Evolutionary conservation across 1,140 invertebrate genomes (phyloP).

Genomic region (Stegodyphus dumicola): DNA sequence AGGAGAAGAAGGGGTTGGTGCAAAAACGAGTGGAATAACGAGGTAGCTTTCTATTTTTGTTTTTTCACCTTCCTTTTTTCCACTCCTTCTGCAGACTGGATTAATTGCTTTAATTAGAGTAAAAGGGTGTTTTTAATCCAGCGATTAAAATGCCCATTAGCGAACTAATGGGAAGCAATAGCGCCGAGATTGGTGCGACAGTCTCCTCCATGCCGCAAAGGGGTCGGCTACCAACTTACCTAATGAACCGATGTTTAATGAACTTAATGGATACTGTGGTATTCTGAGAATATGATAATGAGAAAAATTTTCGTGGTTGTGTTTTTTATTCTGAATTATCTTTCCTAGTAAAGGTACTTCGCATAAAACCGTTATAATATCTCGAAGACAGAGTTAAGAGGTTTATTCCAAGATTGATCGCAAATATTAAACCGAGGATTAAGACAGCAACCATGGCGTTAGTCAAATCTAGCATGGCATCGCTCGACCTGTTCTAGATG

Average conservation of each 20-base stretch:
- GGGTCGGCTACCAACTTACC: slow-evolving; percentile 47
- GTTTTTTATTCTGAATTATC: neutral
- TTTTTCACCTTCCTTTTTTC: slow-evolving; percentile 27
- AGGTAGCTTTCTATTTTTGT: slow-evolving; percentile 5
- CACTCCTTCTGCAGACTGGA: slow-evolving; percentile 14
- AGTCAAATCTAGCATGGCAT: no score
- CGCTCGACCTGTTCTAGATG: no score
- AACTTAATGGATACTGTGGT: slow-evolving; percentile 50
- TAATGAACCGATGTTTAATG: slow-evolving; percentile 44
- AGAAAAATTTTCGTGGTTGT: neutral
- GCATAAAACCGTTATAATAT: no score
- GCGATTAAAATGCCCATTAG: slow-evolving; percentile 58
- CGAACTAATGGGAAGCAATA: slow-evolving; percentile 51
- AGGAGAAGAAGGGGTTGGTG: neutral
- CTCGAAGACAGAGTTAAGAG: no score
- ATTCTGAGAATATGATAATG: slow-evolving; percentile 3
- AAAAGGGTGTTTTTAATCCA: slow-evolving; percentile 61
- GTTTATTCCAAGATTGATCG: no score
- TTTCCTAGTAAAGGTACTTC: no score
- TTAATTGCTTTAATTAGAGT: slow-evolving; percentile 61
- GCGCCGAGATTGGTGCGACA: slow-evolving; percentile 41
- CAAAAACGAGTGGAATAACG: slow-evolving; percentile 23
- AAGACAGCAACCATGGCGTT: no score
- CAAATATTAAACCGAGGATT: no score
- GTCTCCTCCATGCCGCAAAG: slow-evolving; percentile 2